Evolutionary conservation across 2,888 invertebrate species (phyloP), one percentile per base, ranked within the genome.

Genomic region (Rhodophaea formosa): DNA sequence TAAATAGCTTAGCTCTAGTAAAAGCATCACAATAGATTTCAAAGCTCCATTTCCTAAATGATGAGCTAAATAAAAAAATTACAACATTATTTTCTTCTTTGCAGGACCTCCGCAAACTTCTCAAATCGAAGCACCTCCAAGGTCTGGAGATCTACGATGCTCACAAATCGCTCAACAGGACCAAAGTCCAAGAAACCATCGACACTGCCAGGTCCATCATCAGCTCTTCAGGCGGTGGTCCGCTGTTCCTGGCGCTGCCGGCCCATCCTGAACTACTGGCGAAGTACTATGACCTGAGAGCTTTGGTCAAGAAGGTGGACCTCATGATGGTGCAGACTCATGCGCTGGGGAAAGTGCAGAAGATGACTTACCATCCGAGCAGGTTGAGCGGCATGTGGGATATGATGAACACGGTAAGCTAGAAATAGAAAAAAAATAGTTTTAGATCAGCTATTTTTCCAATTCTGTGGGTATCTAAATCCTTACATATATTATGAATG

Each of bases 331-430:
- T 95, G 51, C 92, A 95, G 69, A 95, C 95, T 0, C 93, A 95
- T 67, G 93, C 93, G 52, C 76, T 96, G 80, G 93, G 93, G 0
- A 81, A 92, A 42, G 93, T 93, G 67, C 92, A 92, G 71, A 94
- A 94, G 72, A 94, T 93, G 82, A 94, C 95, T 1, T 95, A 94
- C 76, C 96, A 96, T 75, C 95, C 95, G 0, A 95, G 95, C 70
- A 84, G 95, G 58, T 80, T 96, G 65, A 95, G 95, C 75, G 95
- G 96, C 0, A 78, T 95, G 52, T 95, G 95, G 92, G 95, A 96
- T 69, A 94, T 95, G 92, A 93, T 95, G 79, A 96, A 96, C 70
- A 94, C 95, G 74, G 95, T 95, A 78, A 93, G 8, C 3, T 1
- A 7, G 23, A 23, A 23, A 23, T 23, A 5, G 5, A 3, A 23